Evolutionary conservation across 1,140 invertebrate species (phyloP), one percentile per base, ranked within the genome.

Genomic region (Brachionus calyciflorus): DNA sequence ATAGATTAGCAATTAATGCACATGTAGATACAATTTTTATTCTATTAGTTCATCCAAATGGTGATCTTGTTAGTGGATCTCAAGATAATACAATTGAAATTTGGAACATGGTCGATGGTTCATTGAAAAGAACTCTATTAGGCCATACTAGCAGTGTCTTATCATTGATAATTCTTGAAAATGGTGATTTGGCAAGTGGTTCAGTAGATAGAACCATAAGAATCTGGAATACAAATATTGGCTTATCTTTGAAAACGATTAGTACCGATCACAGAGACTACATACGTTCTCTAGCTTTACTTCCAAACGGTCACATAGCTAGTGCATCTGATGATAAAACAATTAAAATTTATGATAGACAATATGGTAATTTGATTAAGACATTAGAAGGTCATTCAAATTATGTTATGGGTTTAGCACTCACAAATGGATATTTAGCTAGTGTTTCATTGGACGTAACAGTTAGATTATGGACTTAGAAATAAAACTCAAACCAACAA

Each of bases 41-140:
- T 14, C 0, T 57, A 1, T 10, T 30, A 30, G 53, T 30, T 3
- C 28, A 28, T 12, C 26, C 19, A 30, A 57, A 57, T n/a, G 53
- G 53, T 10, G 53, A 57, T 30, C n/a, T 57, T 14, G 53, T n/a
- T 28, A 57, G 53, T 57, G 53, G 53, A 3, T 57, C 51, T 14
- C 19, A 21, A 9, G 24, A 57, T 57, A 2, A 1, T 9, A 30
- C 17, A 0, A 26, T 55, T 55, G 1, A 26, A 30, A 55, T 55
- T 10, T 55, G 51, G 51, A 55, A 26, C 26, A 6, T 26, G 7
- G 26, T 12, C 14, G 26, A 55, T 10, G 51, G 19, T 28, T 28
- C 24, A 30, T 14, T 26, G 26, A 57, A 57, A 30, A 57, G 28
- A 30, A 57, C 28, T 2, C 28, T 57, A 3, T 1, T 6, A 26